Base-by-base conservation (phyloP, 1,140 invertebrate genomes). In the Schlechtendalia chinensis region DNA sequence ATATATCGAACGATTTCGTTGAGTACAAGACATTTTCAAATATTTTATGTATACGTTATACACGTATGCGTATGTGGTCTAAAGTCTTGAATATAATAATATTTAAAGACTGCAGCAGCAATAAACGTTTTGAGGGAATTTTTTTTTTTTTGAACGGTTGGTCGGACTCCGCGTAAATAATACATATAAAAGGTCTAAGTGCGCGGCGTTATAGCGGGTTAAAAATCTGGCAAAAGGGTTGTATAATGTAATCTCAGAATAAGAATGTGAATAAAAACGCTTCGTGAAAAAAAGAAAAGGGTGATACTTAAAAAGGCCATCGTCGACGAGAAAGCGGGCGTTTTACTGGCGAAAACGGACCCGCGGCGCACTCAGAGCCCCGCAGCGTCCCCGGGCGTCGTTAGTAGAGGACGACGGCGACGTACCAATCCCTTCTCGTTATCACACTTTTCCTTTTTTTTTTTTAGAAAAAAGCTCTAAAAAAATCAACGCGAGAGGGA, bases 221-320 rank as follows among this genome's bases (percentile, higher is more conserved):
- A 27, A 29, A 69, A 72, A 19, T n/a, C 58, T 16, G 8, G 45
- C 8, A 47, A 59, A 47, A 47, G 75, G 75, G 58, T 61, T 61
- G 32, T 39, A 39, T 39, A 39, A 8, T 8, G 32, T 79, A 63
- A 79, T 79, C 75, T 63, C n/a, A n/a, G 24, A 54, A 22, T 61
- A 79, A 63, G 17, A 79, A 45, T 24, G 39, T 2, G 22, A 47
- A 79, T 61, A 63, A 75, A 79, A 77, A 61, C 22, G 63, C 58
- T 47, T n/a, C 45, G 39, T 16, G 47, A 53, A 71, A 79, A 71
- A 53, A 58, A 75, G 58, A 69, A 79, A 54, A 54, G 75, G 56
- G 75, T 79, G 39, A 61, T 59, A 61, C 56, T 58, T 77, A 19
- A 79, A 79, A 79, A 79, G 75, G 22, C 39, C 58, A 47, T 79